Base-by-base conservation (phyloP, 2,113 vertebrate genomes). In the Odontesthes bonariensis region DNA sequence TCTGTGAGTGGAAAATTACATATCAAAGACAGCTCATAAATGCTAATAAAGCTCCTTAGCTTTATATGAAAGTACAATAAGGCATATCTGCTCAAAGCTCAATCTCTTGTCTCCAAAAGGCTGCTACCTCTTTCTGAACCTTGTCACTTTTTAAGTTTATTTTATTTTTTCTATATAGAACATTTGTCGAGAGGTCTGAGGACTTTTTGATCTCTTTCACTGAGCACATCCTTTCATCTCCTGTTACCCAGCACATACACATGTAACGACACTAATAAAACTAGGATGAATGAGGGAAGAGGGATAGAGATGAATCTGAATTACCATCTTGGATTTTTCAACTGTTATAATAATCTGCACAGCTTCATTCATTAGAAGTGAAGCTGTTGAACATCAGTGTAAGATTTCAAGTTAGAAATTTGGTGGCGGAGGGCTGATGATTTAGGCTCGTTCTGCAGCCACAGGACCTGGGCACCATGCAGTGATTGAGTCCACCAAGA, bases 1-100 rank as follows among this genome's bases (percentile, higher is more conserved):
- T 6, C 38, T 71, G 57, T 16, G 49, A 49, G 56, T 33, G 62
- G 52, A 16, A 64, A n/a, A 44, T 63, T 68, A 69, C 14, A 59
- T 20, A 67, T 69, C 54, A 74, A 53, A 65, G 59, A 54, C 44
- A 33, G 52, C 52, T 69, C 55, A 52, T 60, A 66, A 73, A 67
- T 20, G 46, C 35, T 23, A 52, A 53, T 56, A 72, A 61, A 22
- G 32, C 55, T 31, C 38, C 19, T 66, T 38, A 47, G 59, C 51
- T 49, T 64, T 35, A 56, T 56, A 57, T 33, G 23, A 16, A 60
- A 73, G 64, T 42, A 1, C 14, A 57, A 20, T 35, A 38, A 57
- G 63, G 17, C 12, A 27, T 6, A 33, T 53, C 64, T 40, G 31
- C 19, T 69, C n/a, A 63, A 31, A 73, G 22, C 44, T 61, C 66